A percentile compares a stretch with the other conserved stretches of the same genome.
Evolutionary conservation across 1,140 invertebrate genomes (phyloP).

Genomic region (Cyclargus thomasi): DNA sequence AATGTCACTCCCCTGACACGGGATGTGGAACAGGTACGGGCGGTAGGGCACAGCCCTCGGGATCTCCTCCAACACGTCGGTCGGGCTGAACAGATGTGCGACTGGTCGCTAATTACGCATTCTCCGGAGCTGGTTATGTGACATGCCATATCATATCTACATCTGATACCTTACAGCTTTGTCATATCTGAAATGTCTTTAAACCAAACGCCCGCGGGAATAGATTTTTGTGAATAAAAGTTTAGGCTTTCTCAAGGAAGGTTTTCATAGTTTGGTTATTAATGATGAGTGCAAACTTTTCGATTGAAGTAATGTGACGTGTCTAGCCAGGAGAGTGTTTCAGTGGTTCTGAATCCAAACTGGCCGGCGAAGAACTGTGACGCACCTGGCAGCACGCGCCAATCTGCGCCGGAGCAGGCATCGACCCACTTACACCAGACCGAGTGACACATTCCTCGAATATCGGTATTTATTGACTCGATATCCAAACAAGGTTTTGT

Average conservation of each 20-base stretch:
- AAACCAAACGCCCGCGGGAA: too few species aligned
- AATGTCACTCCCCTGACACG: too few species aligned
- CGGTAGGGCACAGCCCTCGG: too few species aligned
- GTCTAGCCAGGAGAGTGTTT: too few species aligned
- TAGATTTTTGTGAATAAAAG: too few species aligned
- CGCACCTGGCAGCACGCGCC: conserved; percentile 9
- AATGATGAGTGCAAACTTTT: too few species aligned
- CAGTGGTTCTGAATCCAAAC: too few species aligned
- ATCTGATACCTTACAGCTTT: too few species aligned
- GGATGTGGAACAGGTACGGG: too few species aligned
- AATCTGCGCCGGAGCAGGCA: not conserved
- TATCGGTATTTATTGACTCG: not conserved
- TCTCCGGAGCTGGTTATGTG: not conserved
- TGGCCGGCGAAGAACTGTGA: not conserved
- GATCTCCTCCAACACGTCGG: not conserved
- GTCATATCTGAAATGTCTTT: too few species aligned
- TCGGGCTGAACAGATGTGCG: not conserved
- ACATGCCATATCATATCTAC: not conserved
- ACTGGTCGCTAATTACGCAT: not conserved
- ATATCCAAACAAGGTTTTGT: not conserved
- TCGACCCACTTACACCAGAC: not conserved
- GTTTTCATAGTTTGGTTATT: too few species aligned
- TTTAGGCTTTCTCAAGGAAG: too few species aligned
- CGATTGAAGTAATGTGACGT: not conserved
- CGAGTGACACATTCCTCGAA: not conserved